phyloP scores from a whole-genome alignment of 2,113 vertebrate species.

The Coryphaenoides rupestris region DNA sequence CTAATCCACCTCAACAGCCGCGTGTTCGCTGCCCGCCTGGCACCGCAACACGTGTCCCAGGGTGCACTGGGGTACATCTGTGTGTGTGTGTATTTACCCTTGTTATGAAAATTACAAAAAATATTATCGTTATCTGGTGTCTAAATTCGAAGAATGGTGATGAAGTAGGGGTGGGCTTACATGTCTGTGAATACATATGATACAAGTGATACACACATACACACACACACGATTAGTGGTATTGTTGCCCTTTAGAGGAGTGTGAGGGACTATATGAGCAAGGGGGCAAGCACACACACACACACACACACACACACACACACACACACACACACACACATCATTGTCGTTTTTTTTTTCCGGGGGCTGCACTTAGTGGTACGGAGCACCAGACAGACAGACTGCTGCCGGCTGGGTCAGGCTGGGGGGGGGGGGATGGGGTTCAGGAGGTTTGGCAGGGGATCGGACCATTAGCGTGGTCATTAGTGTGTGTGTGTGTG shows the following conservation, averaged over 20 bases:
- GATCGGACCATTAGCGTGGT: conserved; percentile 49
- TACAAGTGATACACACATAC: too few species aligned
- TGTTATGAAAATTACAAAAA: neutral
- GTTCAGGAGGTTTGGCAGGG: conserved; percentile 26
- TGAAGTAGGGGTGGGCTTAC: too few species aligned
- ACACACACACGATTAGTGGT: too few species aligned
- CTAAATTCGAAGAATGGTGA: too few species aligned
- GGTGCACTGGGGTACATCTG: too few species aligned
- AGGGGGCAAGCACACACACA: too few species aligned
- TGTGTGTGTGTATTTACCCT: conserved; percentile 13
- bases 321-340: too few species aligned
- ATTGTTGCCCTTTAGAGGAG: too few species aligned
- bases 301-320: too few species aligned
- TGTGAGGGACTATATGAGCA: too few species aligned
- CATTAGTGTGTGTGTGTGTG: conserved; percentile 39
- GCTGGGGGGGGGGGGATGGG: neutral
- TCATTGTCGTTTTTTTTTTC: too few species aligned
- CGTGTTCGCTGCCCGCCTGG: conserved; percentile 33
- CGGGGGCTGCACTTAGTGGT: neutral
- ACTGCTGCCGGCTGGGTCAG: conserved; percentile 17
- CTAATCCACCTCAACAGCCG: conserved; percentile 54
- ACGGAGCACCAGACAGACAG: conserved; percentile 11
- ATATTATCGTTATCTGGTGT: neutral
- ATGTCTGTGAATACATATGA: too few species aligned
- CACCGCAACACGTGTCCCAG: conserved; percentile 9